Conservation (phyloP, 2,797 vertebrate species). For the Rhynchonycteris naso region DNA sequence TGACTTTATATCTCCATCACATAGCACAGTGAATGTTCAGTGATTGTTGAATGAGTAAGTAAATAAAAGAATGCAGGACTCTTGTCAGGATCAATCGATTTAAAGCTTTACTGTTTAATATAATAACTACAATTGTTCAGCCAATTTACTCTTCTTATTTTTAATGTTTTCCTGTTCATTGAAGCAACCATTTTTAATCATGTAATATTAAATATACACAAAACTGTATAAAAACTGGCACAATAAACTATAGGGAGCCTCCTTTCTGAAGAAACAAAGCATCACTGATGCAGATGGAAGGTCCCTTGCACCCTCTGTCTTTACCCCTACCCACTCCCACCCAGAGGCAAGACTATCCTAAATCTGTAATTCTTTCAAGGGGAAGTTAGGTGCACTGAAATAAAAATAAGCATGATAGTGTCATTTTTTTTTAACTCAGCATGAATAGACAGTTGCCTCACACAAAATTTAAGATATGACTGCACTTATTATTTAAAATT, state of each 20-base stretch:
- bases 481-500: slow-evolving; percentile 2
- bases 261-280: slow-evolving; percentile 6
- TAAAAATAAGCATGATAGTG: background rate
- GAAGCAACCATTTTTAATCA: background rate
- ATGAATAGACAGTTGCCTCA: background rate
- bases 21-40: background rate
- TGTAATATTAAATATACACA: background rate
- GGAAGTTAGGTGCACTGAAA: background rate
- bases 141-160: slow-evolving; percentile 3
- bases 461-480: background rate
- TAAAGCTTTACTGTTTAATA: slow-evolving; percentile 37
- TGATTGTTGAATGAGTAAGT: background rate
- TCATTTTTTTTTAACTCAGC: background rate
- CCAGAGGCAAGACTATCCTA: background rate
- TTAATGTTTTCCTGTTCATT: slow-evolving; percentile 26
- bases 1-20: background rate
- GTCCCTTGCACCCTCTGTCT: background rate
- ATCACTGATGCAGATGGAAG: background rate
- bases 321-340: background rate
- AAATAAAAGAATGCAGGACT: slow-evolving; percentile 14
- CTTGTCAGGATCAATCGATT: background rate
- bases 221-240: background rate
- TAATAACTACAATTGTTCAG: background rate
- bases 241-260: background rate
- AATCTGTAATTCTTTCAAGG: background rate